phyloP scores from a whole-genome alignment of 2,888 invertebrate genomes.

The Acholoe squamosa region DNA sequence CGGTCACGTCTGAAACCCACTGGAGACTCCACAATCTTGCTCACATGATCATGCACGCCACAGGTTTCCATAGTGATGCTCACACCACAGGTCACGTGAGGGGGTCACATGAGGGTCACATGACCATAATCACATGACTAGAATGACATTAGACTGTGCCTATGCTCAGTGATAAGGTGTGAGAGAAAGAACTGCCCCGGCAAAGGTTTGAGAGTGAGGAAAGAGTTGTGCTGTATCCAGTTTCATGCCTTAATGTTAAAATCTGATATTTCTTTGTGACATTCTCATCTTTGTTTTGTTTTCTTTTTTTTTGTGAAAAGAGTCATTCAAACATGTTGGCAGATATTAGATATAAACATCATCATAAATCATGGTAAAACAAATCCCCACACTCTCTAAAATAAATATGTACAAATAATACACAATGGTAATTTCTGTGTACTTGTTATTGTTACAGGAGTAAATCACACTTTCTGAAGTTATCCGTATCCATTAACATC shows the following conservation, averaged over 20 bases:
- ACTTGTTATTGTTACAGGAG: neutral
- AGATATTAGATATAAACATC: conserved; percentile 19
- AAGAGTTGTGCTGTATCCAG: conserved; percentile 14
- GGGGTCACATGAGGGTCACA: neutral
- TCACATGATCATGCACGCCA: conserved; percentile 29
- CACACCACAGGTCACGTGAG: conserved; percentile 32
- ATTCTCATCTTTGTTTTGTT: neutral
- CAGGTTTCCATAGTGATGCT: conserved; percentile 21
- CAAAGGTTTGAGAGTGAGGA: conserved; percentile 42
- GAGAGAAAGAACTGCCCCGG: conserved; percentile 24
- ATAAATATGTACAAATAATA: conserved; percentile 8
- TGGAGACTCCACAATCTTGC: conserved; percentile 35
- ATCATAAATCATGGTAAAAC: neutral
- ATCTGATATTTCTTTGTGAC: neutral
- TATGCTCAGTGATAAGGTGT: conserved; percentile 51
- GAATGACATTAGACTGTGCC: conserved; percentile 44
- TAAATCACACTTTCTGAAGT: too few relatives aligned
- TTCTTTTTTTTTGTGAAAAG: neutral
- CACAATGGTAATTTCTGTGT: neutral
- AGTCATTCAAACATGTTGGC: neutral
- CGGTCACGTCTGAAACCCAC: conserved; percentile 33
- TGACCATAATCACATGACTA: conserved; percentile 28
- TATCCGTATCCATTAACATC: neutral
- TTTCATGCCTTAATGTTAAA: conserved; percentile 31
- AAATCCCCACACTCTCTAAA: neutral